Evolutionary conservation across 1,140 invertebrate species (phyloP), one percentile per base, ranked within the genome.

Genomic region (Muscidifurax raptorellus): DNA sequence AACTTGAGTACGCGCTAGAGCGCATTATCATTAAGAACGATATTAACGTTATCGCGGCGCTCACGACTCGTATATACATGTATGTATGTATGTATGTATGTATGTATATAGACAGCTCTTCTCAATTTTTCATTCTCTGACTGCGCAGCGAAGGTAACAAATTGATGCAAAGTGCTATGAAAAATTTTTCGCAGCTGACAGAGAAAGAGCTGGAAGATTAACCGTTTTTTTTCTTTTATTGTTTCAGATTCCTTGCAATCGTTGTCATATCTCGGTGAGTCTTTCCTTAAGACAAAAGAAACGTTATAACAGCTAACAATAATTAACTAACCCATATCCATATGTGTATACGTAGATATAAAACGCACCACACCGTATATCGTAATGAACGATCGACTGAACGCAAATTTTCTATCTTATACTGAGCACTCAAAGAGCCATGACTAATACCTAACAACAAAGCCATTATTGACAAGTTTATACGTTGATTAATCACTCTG

Each of bases 171-270:
- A 59, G 10, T 2, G 2, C 52, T 59, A 9, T 59, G 22, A 15
- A 59, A 13, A 66, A n/a, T 25, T 66, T n/a, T 3, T n/a, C 59
- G 2, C 40, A 6, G 59, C 66, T 28, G 12, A 69, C 25, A 28
- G 25, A 75, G 40, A 47, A 36, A 22, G 9, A 72, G 59, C 36
- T 30, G 75, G 28, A 66, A 71, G 25, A 28, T 85, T 85, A 82
- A 85, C 25, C 44, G 22, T 79, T n/a, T 15, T 47, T 59, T 78
- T 90, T 85, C 86, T 89, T 92, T 91, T 90, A 83, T 82, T 91
- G 91, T 93, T 93, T 90, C 92, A 93, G 92, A 93, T 91, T 90
- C 92, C 80, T 90, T 90, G 87, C 89, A 92, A 91, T 93, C 90
- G 80, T 91, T 90, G 88, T 92, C 91, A 81, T 91, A 91, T 90